Base-by-base conservation (phyloP, 2,797 vertebrate genomes). In the Esox masquinongy region DNA sequence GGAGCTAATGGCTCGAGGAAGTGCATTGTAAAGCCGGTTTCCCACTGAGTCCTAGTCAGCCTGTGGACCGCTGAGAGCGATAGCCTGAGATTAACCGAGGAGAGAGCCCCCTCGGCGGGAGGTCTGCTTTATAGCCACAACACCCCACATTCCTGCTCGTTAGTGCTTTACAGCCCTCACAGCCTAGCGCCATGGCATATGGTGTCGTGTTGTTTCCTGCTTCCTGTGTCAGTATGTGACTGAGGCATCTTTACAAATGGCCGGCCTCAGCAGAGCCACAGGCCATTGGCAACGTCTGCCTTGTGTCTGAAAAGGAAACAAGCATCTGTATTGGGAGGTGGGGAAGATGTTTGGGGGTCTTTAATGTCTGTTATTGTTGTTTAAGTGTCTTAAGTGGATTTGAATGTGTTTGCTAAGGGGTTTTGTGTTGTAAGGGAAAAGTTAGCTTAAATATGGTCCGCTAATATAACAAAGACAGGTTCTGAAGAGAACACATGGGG, bases 131-230 rank as follows among this genome's bases (percentile, higher is more conserved):
- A 91, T 90, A 84, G 85, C 88, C 86, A 82, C 83, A 79, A 53
- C 84, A 79, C 86, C 75, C 79, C 80, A 79, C 85, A 85, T 82
- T 87, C 80, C 77, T 74, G 69, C 90, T 91, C 91, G 86, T 94
- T 93, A 93, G 87, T 79, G 80, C 86, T 86, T 88, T 86, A 84
- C 85, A 79, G 80, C 86, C 86, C 86, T 88, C 86, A 84, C 85
- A 79, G 80, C 86, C 83, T 78, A 78, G 83, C 15, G 19, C 86
- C 82, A 74, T 80, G 83, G 88, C 92, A 92, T 93, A 92, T 92
- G 92, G 90, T 85, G 80, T 29, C 36, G 61, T 59, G 51, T 64
- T 63, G 50, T 79, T 61, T 85, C 79, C 86, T 68, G 88, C 82
- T 84, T 90, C 81, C 88, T 86, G 83, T 86, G 85, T 31, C 64